Percentiles rank a stretch among this genome's conserved stretches.
These are phyloP conservation scores for Matsumurasca onukii DNA, from an alignment of 1,140 invertebrate species.

Conservation along the genomic window DNA sequence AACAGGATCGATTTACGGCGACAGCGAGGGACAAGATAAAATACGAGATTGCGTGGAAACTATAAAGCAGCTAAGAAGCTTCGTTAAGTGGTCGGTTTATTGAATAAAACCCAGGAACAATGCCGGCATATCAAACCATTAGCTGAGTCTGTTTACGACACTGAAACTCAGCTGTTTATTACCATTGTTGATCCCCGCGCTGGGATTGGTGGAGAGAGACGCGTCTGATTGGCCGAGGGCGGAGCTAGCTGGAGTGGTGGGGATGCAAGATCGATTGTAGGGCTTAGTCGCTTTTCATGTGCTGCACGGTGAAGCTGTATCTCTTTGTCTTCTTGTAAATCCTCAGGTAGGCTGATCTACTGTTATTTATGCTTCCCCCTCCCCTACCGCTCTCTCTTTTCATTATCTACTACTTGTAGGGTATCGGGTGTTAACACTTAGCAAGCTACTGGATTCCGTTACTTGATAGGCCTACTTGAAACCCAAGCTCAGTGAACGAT, in stretches of 20 bases:
- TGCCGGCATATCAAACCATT: constrained; percentile 14
- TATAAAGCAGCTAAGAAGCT: background rate
- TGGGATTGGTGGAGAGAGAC: background rate
- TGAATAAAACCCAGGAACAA: constrained; percentile 25
- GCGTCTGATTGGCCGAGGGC: constrained; percentile 12
- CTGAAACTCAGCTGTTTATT: constrained; percentile 21
- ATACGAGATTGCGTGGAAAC: constrained; percentile 17
- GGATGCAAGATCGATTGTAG: constrained; percentile 25
- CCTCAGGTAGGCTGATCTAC: constrained; percentile 24
- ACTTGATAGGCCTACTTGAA: no score
- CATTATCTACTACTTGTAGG: constrained; percentile 14
- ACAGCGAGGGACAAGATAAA: background rate
- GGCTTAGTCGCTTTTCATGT: constrained; percentile 27
- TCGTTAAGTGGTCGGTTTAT: constrained; percentile 20
- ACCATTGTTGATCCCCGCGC: constrained; percentile 15
- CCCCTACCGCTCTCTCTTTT: constrained; percentile 17
- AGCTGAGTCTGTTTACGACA: constrained; percentile 11
- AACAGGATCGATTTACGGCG: background rate
- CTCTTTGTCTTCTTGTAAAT: constrained; percentile 21
- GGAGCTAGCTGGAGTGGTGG: background rate
- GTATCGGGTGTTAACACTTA: no score
- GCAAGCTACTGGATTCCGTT: no score
- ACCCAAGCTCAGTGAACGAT: no score
- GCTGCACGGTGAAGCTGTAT: constrained; percentile 24
- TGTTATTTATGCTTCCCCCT: constrained; percentile 24